Percentiles rank a stretch among this genome's conserved stretches.
Evolutionary conservation across 2,888 invertebrate species (phyloP).

Genomic region (Malacosoma neustria): DNA sequence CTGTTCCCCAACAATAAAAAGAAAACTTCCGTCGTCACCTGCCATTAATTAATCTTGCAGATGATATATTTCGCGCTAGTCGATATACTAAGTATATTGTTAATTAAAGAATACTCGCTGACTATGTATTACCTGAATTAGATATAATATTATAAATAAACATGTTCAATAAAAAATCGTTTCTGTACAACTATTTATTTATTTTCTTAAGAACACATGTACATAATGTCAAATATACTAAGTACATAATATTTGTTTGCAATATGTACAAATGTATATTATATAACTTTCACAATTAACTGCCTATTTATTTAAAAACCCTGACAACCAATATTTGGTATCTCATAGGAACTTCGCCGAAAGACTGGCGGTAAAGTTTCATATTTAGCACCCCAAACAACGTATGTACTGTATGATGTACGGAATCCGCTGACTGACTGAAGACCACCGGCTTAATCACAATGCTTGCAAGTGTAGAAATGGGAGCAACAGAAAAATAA

Average conservation of each 20-base stretch:
- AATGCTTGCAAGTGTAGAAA: too few species aligned
- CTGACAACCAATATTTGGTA: constrained; percentile 21
- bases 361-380: too few species aligned
- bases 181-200: constrained; percentile 65
- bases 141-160: neutral
- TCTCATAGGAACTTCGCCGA: constrained; percentile 8
- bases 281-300: constrained; percentile 36
- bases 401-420: too few species aligned
- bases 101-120: constrained; percentile 37
- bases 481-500: too few species aligned
- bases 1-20: too few species aligned
- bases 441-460: too few species aligned
- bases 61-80: too few species aligned
- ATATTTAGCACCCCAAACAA: too few species aligned
- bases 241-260: constrained; percentile 54
- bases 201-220: constrained; percentile 46
- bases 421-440: too few species aligned
- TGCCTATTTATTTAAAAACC: constrained; percentile 17
- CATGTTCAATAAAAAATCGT: constrained; percentile 23
- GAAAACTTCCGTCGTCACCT: too few species aligned
- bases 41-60: too few species aligned
- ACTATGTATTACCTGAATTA: constrained; percentile 13
- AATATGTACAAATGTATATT: constrained; percentile 70
- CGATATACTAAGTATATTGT: too few species aligned
- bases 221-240: constrained; percentile 52